Evolutionary conservation across 2,888 invertebrate species (phyloP).

Genomic region (Taenaris catops): DNA sequence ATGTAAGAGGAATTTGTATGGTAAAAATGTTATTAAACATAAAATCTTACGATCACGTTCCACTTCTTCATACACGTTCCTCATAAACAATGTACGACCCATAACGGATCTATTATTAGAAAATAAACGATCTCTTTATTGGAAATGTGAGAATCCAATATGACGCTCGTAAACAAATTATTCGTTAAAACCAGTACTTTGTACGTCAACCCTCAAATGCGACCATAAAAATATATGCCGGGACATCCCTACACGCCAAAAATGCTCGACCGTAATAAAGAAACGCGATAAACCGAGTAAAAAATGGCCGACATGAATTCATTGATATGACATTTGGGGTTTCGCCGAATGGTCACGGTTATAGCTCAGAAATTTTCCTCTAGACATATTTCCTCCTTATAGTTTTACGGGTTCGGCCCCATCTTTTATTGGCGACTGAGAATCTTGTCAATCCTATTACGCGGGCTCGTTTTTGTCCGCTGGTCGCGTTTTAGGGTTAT

Average conservation of each 20-base stretch:
- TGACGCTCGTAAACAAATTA: constrained; percentile 70
- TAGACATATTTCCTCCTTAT: constrained; percentile 69
- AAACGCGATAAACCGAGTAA: constrained; percentile 72
- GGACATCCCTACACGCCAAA: constrained; percentile 39
- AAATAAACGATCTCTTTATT: constrained; percentile 40
- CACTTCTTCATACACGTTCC: constrained; percentile 5
- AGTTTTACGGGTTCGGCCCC: constrained; percentile 70
- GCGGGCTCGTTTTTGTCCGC: constrained; percentile 44
- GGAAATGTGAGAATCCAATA: constrained; percentile 54
- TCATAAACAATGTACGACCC: constrained; percentile 25
- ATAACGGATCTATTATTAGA: constrained; percentile 32
- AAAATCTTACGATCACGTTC: constrained; percentile 5
- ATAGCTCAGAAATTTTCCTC: constrained; percentile 42
- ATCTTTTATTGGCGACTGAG: constrained; percentile 69
- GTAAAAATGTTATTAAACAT: constrained; percentile 4
- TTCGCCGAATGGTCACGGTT: constrained; percentile 65
- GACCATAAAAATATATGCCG: constrained; percentile 46
- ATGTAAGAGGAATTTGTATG: constrained; percentile 1
- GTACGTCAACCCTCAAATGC: constrained; percentile 46
- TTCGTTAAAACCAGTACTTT: constrained; percentile 51
- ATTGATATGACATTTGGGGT: constrained; percentile 77
- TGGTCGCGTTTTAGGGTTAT: constrained; percentile 19
- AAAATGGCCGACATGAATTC: constrained; percentile 76
- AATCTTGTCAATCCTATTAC: constrained; percentile 73
- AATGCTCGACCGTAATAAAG: constrained; percentile 73